phyloP scores from a whole-genome alignment of 2,888 invertebrate species.

The Dryobotodes eremita region DNA sequence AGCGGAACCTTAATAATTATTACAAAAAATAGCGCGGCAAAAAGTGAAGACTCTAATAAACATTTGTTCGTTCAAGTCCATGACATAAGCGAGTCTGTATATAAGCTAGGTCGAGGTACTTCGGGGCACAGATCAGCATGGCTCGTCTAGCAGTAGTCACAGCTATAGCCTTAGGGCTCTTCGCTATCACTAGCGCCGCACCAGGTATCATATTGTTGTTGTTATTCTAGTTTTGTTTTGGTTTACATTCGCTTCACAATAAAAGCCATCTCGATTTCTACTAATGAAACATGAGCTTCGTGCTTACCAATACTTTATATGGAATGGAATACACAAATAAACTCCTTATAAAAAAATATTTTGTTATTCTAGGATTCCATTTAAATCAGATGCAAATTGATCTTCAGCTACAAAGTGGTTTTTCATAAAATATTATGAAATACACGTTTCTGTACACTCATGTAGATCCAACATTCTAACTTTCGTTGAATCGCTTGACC shows the following conservation, averaged over 20 bases:
- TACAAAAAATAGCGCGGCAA: slow-evolving; percentile 73
- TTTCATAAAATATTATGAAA: slow-evolving; percentile 1
- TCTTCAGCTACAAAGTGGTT: not conserved
- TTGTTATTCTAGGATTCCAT: not conserved
- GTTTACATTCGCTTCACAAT: not conserved
- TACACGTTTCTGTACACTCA: not conserved
- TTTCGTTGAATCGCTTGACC: not conserved
- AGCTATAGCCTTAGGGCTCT: slow-evolving; percentile 79
- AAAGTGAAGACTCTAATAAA: slow-evolving; percentile 80
- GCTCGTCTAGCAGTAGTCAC: slow-evolving; percentile 80
- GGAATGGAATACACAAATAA: not conserved
- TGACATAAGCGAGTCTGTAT: slow-evolving; percentile 81
- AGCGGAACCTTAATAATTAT: slow-evolving; percentile 69
- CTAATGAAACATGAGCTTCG: too few relatives aligned
- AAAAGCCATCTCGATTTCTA: not conserved
- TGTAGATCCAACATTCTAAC: not conserved
- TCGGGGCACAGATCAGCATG: slow-evolving; percentile 78
- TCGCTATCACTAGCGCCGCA: slow-evolving; percentile 79
- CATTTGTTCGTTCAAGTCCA: slow-evolving; percentile 73
- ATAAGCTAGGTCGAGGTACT: slow-evolving; percentile 70
- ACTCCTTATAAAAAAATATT: not conserved
- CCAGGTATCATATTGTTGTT: slow-evolving; percentile 76
- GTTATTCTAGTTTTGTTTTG: slow-evolving; percentile 8
- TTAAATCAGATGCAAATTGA: not conserved
- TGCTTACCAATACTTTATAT: not conserved